Conservation (phyloP, 2,797 vertebrate species). For the Knipowitschia caucasica region DNA sequence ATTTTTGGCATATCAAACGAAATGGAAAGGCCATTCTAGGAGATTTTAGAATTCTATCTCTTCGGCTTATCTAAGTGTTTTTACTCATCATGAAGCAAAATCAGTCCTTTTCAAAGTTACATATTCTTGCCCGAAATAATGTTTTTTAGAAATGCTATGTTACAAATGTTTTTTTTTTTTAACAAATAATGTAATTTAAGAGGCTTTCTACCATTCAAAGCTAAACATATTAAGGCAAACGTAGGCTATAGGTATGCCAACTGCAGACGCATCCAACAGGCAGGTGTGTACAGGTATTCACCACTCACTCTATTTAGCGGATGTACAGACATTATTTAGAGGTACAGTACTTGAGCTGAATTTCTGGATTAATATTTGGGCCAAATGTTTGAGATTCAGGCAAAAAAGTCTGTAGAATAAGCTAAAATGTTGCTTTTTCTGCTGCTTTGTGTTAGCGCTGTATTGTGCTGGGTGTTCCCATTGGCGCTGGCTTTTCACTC, state of each 20-base stretch:
- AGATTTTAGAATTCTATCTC: constrained; percentile 66
- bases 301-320: constrained; percentile 60
- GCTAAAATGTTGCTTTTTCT: constrained; percentile 49
- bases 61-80: constrained; percentile 61
- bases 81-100: constrained; percentile 71
- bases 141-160: constrained; percentile 67
- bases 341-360: constrained; percentile 60
- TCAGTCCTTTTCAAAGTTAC: constrained; percentile 71
- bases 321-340: constrained; percentile 67
- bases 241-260: constrained; percentile 60
- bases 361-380: constrained; percentile 43
- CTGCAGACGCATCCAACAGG: constrained; percentile 62
- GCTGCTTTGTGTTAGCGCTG: constrained; percentile 12
- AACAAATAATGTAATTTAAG: constrained; percentile 67
- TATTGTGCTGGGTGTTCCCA: not conserved
- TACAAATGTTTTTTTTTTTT: constrained; percentile 65
- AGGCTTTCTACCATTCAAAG: constrained; percentile 74
- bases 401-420: constrained; percentile 56
- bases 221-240: constrained; percentile 69
- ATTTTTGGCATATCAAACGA: constrained; percentile 35
- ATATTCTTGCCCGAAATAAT: constrained; percentile 71
- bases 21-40: constrained; percentile 44
- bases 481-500: not conserved
- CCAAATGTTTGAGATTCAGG: constrained; percentile 39
- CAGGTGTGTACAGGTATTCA: constrained; percentile 67